These are phyloP conservation scores for Peromyscus aztecus DNA, from an alignment of 2,797 vertebrate genomes.

Conservation along the genomic window DNA sequence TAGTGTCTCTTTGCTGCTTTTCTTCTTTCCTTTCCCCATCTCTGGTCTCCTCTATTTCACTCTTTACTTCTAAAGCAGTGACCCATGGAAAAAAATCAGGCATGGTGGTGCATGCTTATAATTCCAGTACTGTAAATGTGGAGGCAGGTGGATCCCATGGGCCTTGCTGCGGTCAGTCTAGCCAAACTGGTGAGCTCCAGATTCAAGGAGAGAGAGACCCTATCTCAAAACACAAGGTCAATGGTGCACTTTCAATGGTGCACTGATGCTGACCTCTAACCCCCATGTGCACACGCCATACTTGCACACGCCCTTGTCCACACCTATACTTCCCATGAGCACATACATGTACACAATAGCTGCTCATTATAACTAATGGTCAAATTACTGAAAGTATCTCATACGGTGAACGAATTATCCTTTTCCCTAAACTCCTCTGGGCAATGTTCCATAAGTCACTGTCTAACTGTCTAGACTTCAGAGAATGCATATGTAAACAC, in stretches of 20 bases:
- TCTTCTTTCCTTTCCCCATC: neutral
- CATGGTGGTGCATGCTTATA: neutral
- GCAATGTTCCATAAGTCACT: neutral
- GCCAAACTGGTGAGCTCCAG: neutral
- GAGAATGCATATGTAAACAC: neutral
- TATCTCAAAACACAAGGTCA: neutral
- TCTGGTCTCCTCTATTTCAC: neutral
- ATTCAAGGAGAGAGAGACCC: neutral
- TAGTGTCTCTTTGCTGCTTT: neutral
- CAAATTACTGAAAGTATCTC: neutral
- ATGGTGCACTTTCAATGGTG: neutral
- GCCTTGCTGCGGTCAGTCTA: neutral
- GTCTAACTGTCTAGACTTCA: neutral
- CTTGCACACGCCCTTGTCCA: too few relatives aligned
- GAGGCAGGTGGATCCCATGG: neutral
- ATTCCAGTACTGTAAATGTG: neutral
- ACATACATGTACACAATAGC: neutral
- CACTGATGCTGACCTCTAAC: neutral
- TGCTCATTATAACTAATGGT: neutral
- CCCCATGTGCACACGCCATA: neutral
- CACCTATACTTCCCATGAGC: neutral
- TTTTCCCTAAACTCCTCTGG: constrained; percentile 3
- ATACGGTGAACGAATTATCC: neutral
- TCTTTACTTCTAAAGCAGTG: neutral
- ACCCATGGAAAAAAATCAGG: neutral